These are phyloP conservation scores for Melanerpes aurifrons DNA, from an alignment of 2,113 vertebrate species.

Conservation along the genomic window DNA sequence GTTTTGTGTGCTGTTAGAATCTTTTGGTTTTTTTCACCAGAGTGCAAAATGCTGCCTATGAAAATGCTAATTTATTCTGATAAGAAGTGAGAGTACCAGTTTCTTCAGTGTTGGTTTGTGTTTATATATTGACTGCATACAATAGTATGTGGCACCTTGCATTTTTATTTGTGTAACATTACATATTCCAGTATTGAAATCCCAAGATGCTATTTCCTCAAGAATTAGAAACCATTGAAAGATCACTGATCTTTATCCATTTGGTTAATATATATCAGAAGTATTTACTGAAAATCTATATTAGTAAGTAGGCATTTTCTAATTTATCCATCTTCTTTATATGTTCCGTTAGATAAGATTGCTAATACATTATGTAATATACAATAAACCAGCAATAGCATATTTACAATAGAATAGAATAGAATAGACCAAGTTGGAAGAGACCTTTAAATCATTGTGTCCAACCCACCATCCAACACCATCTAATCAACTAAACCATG, in stretches of 20 bases:
- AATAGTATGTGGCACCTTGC: not conserved
- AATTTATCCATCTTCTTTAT: not conserved
- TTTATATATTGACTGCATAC: not conserved
- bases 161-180: not conserved
- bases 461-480: too few relatives aligned
- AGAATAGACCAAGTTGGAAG: too few relatives aligned
- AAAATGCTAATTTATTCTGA: not conserved
- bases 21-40: not conserved
- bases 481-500: too few relatives aligned
- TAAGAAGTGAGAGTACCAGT: not conserved
- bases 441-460: too few relatives aligned
- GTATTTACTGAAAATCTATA: not conserved
- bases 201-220: not conserved
- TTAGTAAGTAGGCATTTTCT: not conserved
- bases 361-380: not conserved
- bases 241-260: not conserved
- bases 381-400: not conserved
- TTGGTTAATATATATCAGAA: not conserved
- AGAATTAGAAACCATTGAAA: not conserved
- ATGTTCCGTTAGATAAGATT: not conserved
- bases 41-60: not conserved
- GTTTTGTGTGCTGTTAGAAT: not conserved
- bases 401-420: too few relatives aligned
- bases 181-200: not conserved
- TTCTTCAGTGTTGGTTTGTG: not conserved